Conservation (phyloP, 2,888 invertebrate genomes). For the Nomada hirtipes region DNA sequence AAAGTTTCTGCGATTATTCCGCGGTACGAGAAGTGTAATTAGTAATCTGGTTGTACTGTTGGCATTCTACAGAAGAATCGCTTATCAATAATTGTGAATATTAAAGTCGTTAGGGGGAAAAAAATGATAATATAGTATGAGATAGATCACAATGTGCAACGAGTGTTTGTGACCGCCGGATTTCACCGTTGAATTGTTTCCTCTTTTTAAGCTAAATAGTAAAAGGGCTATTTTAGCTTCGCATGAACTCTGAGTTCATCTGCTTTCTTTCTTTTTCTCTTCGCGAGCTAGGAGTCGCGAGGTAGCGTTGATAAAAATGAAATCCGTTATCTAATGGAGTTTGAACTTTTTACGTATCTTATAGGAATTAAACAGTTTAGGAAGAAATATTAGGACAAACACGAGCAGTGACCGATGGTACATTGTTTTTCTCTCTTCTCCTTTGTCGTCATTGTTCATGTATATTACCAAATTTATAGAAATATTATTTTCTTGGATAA, state of each 20-base stretch:
- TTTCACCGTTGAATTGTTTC: too few species aligned
- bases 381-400: slow-evolving; percentile 63
- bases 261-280: neutral
- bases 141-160: slow-evolving; percentile 45
- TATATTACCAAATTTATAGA: slow-evolving; percentile 17
- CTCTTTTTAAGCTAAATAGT: slow-evolving; percentile 18
- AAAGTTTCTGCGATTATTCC: slow-evolving; percentile 27
- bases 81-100: slow-evolving; percentile 41
- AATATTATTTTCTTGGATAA: slow-evolving; percentile 10
- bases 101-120: slow-evolving; percentile 50
- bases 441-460: neutral
- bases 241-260: neutral
- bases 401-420: slow-evolving; percentile 53
- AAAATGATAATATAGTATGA: slow-evolving; percentile 51
- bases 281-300: slow-evolving; percentile 2
- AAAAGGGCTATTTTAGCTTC: slow-evolving; percentile 9
- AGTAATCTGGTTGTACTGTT: slow-evolving; percentile 42
- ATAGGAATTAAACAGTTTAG: slow-evolving; percentile 40
- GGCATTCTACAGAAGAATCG: slow-evolving; percentile 45
- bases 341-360: slow-evolving; percentile 31
- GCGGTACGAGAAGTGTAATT: slow-evolving; percentile 39
- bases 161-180: slow-evolving; percentile 1
- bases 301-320: slow-evolving; percentile 19
- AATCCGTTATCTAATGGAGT: slow-evolving; percentile 35
- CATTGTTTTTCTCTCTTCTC: slow-evolving; percentile 4